These are phyloP conservation scores for Cephalopholis sonnerati DNA, from an alignment of 2,113 vertebrate genomes.

Conservation along the genomic window DNA sequence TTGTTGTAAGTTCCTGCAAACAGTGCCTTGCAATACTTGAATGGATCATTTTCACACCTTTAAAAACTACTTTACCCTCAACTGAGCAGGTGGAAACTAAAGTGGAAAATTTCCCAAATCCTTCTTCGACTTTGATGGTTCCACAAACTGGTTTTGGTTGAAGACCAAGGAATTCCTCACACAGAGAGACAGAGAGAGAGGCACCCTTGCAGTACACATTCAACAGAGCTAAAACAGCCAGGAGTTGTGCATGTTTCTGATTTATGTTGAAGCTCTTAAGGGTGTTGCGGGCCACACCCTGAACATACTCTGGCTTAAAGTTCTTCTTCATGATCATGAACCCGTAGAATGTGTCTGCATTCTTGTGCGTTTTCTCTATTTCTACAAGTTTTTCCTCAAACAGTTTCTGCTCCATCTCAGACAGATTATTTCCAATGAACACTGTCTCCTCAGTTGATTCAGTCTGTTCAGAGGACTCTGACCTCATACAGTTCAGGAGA, in stretches of 20 bases:
- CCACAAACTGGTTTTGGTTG: slow-evolving; percentile 66
- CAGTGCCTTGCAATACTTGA: slow-evolving; percentile 82
- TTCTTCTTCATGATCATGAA: slow-evolving; percentile 91
- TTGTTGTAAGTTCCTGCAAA: slow-evolving; percentile 81
- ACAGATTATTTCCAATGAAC: slow-evolving; percentile 80
- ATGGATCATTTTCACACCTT: slow-evolving; percentile 84
- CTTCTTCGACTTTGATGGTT: slow-evolving; percentile 81
- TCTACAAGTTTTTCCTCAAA: slow-evolving; percentile 86
- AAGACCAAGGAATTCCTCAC: slow-evolving; percentile 86
- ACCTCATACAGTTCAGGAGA: slow-evolving; percentile 89
- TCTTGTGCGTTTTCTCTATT: slow-evolving; percentile 83
- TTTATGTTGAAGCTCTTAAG: slow-evolving; percentile 80
- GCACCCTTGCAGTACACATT: slow-evolving; percentile 83
- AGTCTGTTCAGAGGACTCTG: slow-evolving; percentile 68
- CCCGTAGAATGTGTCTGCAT: slow-evolving; percentile 89
- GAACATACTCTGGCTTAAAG: slow-evolving; percentile 84
- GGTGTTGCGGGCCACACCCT: slow-evolving; percentile 86
- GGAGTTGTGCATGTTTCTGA: slow-evolving; percentile 83
- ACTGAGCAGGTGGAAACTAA: slow-evolving; percentile 80
- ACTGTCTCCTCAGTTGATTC: slow-evolving; percentile 54
- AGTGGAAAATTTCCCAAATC: slow-evolving; percentile 84
- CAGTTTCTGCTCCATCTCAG: slow-evolving; percentile 80
- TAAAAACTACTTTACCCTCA: slow-evolving; percentile 71
- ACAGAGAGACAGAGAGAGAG: slow-evolving; percentile 85
- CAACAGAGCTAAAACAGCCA: slow-evolving; percentile 86